These are phyloP conservation scores for Tinea trinotella DNA, from an alignment of 2,888 invertebrate species.

Conservation along the genomic window DNA sequence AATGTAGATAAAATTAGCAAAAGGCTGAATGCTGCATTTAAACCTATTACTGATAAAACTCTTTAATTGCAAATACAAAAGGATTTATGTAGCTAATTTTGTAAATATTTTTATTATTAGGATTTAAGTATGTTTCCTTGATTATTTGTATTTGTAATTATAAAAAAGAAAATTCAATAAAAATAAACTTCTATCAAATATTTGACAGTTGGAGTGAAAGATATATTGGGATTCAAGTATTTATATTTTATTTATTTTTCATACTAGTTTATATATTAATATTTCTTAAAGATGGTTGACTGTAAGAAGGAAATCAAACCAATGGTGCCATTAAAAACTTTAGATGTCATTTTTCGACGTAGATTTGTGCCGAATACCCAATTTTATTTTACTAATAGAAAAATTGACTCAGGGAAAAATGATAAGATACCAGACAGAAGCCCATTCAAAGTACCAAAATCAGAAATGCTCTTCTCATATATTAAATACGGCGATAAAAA, in stretches of 20 bases:
- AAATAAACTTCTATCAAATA: no score
- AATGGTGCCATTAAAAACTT: conserved; percentile 54
- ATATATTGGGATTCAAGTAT: no score
- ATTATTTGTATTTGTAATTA: no score
- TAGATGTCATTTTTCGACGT: conserved; percentile 60
- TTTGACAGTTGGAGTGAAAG: no score
- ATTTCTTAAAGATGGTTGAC: conserved; percentile 40
- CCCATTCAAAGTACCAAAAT: conserved; percentile 51
- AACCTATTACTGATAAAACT: not conserved
- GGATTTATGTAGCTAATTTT: no score
- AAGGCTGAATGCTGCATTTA: conserved; percentile 42
- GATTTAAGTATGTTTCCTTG: no score
- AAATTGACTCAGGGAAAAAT: conserved; percentile 24
- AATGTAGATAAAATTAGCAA: conserved; percentile 55
- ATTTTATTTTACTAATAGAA: conserved; percentile 57
- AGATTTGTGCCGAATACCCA: conserved; percentile 60
- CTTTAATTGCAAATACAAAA: no score
- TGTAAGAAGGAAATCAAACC: conserved; percentile 52
- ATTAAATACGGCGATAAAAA: conserved; percentile 59
- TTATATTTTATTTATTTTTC: no score
- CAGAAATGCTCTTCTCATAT: conserved; percentile 57
- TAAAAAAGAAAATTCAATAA: no score
- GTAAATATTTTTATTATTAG: no score
- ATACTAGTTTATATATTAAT: no score
- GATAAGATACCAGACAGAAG: conserved; percentile 27